Base-by-base conservation (phyloP, 2,888 invertebrate species). In the Amaurobius ferox region DNA sequence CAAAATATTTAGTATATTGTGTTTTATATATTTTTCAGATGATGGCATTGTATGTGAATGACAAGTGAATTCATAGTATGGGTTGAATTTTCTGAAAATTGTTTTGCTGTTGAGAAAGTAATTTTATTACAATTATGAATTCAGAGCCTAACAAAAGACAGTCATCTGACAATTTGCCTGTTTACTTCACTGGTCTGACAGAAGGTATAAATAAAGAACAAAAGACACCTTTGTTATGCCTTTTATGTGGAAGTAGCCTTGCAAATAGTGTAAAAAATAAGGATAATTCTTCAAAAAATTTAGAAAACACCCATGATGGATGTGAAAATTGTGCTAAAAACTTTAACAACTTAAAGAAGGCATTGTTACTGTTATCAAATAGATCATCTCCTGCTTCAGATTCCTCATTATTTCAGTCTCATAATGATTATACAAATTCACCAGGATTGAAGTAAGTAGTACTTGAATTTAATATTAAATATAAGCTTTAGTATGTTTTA, bases 151-250 rank as follows among this genome's bases (percentile, higher is more conserved):
- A 11, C 23, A 55, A 55, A 23, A 23, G 19, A 55, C 55, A 23
- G 2, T 23, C 55, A 23, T 55, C 55, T 19, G 55, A 23, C 39
- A 80, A 61, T 30, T 28, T 39, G 30, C 80, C 80, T 35, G 80
- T 80, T n/a, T 80, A 74, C 74, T 80, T 67, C 61, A 80, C 80
- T 26, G 80, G 80, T n/a, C 74, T 80, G 9, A 23, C 74, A 1
- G 73, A 74, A 29, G 44, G n/a, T 68, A 13, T 64, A 11, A 55
- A 23, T 19, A 55, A 55, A 6, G 64, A 64, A 29, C 29, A n/a
- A 64, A 64, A 64, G 30, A 30, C 6, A 29, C 29, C 64, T 30
- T 64, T 40, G 13, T 16, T 68, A 11, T 68, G 68, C 23, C 3
- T 40, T 6, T n/a, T 35, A n/a, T 68, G 68, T 68, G 23, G 23